Percentiles rank a stretch among this genome's conserved stretches.
These are phyloP conservation scores for Polymixis lichenea DNA, from an alignment of 2,888 invertebrate species.

Conservation along the genomic window DNA sequence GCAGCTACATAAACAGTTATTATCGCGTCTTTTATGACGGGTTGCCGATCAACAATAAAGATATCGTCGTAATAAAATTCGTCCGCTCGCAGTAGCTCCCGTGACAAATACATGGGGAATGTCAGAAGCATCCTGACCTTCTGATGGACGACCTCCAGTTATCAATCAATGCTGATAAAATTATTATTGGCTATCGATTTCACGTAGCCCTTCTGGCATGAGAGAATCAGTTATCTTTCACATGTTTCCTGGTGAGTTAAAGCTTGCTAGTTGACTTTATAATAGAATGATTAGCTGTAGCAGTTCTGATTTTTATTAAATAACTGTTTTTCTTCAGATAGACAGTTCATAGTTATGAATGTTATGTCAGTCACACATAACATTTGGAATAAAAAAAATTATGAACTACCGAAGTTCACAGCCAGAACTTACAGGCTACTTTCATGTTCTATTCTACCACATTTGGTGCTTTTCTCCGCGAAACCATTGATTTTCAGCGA, in stretches of 20 bases:
- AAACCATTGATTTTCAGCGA: slow-evolving; percentile 2
- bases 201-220: slow-evolving; percentile 8
- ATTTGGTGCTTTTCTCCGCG: background rate
- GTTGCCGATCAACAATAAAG: slow-evolving; percentile 82
- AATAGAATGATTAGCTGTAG: background rate
- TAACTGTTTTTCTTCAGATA: background rate
- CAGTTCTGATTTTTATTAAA: background rate
- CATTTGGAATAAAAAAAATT: background rate
- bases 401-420: background rate
- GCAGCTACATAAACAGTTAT: slow-evolving; percentile 77
- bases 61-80: slow-evolving; percentile 73
- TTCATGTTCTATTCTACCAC: background rate
- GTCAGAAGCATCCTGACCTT: slow-evolving; percentile 45
- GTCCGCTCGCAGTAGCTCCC: slow-evolving; percentile 35
- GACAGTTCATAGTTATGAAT: too few species aligned
- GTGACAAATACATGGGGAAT: slow-evolving; percentile 46
- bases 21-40: slow-evolving; percentile 82
- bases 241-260: slow-evolving; percentile 3
- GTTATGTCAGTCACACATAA: background rate
- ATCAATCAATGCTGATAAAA: slow-evolving; percentile 57
- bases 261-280: background rate
- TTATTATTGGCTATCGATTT: slow-evolving; percentile 52
- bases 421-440: background rate
- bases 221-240: slow-evolving; percentile 10
- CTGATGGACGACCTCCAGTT: slow-evolving; percentile 42